These are phyloP conservation scores for Leguminivora glycinivorella DNA, from an alignment of 1,140 invertebrate species.

Conservation along the genomic window DNA sequence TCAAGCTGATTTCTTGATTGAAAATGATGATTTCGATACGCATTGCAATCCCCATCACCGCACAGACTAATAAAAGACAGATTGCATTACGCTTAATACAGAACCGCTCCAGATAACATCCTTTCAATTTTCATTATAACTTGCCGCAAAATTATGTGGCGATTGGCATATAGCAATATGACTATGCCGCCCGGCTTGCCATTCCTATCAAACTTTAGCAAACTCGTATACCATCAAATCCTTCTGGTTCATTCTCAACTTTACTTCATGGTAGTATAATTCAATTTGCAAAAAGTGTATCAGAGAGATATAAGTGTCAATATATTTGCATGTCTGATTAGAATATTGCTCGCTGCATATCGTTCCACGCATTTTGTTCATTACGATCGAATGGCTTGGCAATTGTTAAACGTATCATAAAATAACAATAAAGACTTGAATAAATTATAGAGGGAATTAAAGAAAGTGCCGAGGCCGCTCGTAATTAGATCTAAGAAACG, in stretches of 20 bases:
- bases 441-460: conserved; percentile 8
- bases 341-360: neutral
- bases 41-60: neutral
- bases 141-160: too few species aligned
- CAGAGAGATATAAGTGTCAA: neutral
- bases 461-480: neutral
- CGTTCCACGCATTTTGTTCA: neutral
- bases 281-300: neutral
- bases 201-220: neutral
- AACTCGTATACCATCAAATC: neutral
- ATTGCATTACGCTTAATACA: conserved; percentile 22
- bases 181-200: neutral
- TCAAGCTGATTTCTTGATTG: neutral
- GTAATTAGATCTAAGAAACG: neutral
- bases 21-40: neutral
- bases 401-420: neutral
- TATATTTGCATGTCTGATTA: neutral
- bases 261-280: neutral
- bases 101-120: neutral
- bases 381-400: neutral
- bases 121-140: conserved; percentile 29
- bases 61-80: conserved; percentile 24
- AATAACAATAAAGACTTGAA: conserved; percentile 7
- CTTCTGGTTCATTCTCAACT: neutral
- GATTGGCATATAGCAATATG: too few species aligned